Conservation (phyloP, 2,797 vertebrate species). For the Onychomys torridus region DNA sequence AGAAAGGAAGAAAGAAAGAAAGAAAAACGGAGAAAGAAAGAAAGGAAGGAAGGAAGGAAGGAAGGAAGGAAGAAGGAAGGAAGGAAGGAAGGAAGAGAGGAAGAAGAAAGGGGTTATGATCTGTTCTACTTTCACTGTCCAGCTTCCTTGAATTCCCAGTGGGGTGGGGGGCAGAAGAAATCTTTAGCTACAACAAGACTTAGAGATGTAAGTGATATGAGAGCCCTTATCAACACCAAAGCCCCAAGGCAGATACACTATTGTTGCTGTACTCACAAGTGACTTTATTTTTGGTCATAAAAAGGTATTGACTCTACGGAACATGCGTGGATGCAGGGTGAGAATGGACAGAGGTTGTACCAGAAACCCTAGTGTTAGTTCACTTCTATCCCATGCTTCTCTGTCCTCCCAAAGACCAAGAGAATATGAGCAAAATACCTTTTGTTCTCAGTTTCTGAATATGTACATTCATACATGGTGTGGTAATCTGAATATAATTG, state of each 20-base stretch:
- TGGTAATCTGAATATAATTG: neutral
- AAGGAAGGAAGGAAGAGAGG: no score
- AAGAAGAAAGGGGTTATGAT: neutral
- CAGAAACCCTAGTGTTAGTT: neutral
- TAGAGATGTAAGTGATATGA: neutral
- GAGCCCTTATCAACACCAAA: neutral
- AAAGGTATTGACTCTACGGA: neutral
- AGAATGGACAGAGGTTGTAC: neutral
- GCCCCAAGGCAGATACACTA: neutral
- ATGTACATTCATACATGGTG: neutral
- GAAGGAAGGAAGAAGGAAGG: no score
- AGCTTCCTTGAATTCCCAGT: slow-evolving; percentile 14
- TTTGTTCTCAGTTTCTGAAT: neutral
- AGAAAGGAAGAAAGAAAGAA: no score
- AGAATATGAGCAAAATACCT: neutral
- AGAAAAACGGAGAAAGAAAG: no score
- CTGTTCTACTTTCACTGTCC: neutral
- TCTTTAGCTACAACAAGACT: neutral
- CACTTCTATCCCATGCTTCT: neutral
- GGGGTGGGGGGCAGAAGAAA: neutral
- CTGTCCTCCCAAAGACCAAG: neutral
- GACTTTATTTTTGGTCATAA: neutral
- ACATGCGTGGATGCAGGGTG: neutral
- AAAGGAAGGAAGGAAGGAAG: no score
- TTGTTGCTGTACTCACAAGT: neutral